Conservation (phyloP, 2,797 vertebrate species). For the Ataeniobius toweri region DNA sequence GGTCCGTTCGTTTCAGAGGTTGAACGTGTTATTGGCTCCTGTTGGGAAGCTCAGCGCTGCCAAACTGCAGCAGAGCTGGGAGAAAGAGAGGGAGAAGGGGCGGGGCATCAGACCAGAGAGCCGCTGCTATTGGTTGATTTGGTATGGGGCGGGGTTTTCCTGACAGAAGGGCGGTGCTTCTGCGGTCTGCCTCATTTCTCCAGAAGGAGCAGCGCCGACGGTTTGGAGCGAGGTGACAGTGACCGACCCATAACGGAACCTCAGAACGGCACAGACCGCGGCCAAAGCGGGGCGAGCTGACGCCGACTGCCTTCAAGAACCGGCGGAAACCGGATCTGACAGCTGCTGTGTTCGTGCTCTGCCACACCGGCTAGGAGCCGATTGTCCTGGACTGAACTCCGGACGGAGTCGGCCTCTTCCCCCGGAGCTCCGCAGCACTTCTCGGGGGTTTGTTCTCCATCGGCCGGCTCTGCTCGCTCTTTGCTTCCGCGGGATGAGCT, state of each 20-base stretch:
- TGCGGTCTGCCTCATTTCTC: conserved; percentile 28
- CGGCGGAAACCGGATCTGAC: conserved; percentile 3
- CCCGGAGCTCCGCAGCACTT: conserved; percentile 6
- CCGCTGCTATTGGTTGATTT: conserved; percentile 51
- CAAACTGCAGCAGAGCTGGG: not conserved
- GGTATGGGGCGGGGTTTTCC: conserved; percentile 16
- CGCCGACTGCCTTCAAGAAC: not conserved
- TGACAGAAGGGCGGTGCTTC: conserved; percentile 29
- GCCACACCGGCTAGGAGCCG: conserved; percentile 17
- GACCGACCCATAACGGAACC: not conserved
- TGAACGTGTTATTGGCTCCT: conserved; percentile 22
- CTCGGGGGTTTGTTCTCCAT: not conserved
- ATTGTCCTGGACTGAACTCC: conserved; percentile 1
- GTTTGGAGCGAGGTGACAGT: not conserved
- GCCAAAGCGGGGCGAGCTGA: not conserved
- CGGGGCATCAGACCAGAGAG: not conserved
- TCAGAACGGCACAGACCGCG: not conserved
- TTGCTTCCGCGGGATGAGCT: not conserved
- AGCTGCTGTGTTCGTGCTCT: conserved; percentile 1
- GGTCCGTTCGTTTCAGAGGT: conserved; percentile 7
- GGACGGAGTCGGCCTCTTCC: conserved; percentile 5
- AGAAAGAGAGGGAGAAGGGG: conserved; percentile 4
- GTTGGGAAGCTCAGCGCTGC: conserved; percentile 8
- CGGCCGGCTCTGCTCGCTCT: not conserved
- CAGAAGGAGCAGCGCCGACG: conserved; percentile 14